Evolutionary conservation across 2,113 vertebrate species (phyloP), one percentile per base, ranked within the genome.

Genomic region (Poeciliopsis retropinna): DNA sequence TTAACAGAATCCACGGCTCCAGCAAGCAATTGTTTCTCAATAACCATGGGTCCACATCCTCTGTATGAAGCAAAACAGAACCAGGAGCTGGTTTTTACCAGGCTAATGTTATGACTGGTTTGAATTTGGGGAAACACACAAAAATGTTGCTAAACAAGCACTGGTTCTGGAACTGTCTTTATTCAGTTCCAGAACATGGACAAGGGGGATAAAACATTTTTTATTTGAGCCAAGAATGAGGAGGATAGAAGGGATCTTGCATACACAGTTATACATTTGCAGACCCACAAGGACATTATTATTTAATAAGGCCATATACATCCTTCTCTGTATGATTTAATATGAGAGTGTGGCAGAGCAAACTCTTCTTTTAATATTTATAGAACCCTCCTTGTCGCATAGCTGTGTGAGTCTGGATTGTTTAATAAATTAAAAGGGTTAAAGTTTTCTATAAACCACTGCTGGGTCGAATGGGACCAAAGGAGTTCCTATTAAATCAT

Each of bases 311-410:
- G 87, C 79, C 85, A 89, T 86, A 89, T 88, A 91, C 90, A 90
- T 90, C 91, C 84, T 88, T 89, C 85, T 88, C 89, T 77, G 76
- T 82, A 79, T 83, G 89, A 94, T 94, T 93, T 92, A 92, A 94
- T 92, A 93, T 88, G 87, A 72, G 82, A 88, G 86, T 30, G 51
- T 78, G 39, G 81, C 68, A 86, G 89, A 86, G 86, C 90, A 94
- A 92, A 93, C 90, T 91, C 85, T 80, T 88, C 79, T 83, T 94
- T 91, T 89, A 94, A 94, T 94, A 94, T 94, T 92, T 89, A 92
- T 88, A 76, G 86, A 83, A 27, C 84, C 81, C 85, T 87, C 64
- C 87, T 86, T 91, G 84, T 87, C 65, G 70, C 79, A 79, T 78
- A 64, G 82, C 78, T 77, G 83, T 66, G 80, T 29, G 73, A 88